A percentile compares a stretch with the other conserved stretches of the same genome.
phyloP scores from a whole-genome alignment of 1,140 invertebrate species.

The Chrysomallon squamiferum region DNA sequence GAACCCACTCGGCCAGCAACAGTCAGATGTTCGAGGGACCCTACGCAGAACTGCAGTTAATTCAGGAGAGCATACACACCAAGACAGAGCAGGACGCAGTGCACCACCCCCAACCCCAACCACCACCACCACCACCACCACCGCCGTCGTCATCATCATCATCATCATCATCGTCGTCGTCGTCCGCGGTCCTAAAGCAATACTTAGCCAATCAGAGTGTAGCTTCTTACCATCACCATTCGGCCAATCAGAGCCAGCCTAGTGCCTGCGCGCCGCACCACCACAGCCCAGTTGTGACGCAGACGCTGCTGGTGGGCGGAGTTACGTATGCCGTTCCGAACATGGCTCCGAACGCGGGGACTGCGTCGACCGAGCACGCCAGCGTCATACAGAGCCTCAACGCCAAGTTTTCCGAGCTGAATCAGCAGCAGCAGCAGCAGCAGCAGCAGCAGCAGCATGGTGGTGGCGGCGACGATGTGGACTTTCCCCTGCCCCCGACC shows the following conservation, averaged over 20 bases:
- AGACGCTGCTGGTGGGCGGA: neutral
- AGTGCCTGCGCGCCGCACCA: neutral
- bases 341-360: neutral
- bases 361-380: neutral
- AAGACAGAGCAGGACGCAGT: conserved; percentile 1
- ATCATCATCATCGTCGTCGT: conserved; percentile 2
- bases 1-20: conserved; percentile 7
- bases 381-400: conserved; percentile 79
- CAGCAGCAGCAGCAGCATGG: too few species aligned
- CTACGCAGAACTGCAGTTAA: conserved; percentile 44
- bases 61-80: conserved; percentile 43
- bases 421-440: conserved; percentile 6
- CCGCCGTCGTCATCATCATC: neutral
- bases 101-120: neutral
- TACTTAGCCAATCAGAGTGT: conserved; percentile 4
- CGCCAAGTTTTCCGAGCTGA: conserved; percentile 70
- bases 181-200: conserved; percentile 5
- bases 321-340: neutral
- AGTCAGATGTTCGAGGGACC: conserved; percentile 21
- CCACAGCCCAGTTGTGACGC: neutral
- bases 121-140: neutral
- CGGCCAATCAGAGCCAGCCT: neutral
- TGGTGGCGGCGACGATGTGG: conserved; percentile 21
- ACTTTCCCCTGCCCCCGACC: conserved; percentile 47
- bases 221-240: conserved; percentile 15